phyloP scores from a whole-genome alignment of 2,797 vertebrate genomes.

The Oophaga sylvatica region DNA sequence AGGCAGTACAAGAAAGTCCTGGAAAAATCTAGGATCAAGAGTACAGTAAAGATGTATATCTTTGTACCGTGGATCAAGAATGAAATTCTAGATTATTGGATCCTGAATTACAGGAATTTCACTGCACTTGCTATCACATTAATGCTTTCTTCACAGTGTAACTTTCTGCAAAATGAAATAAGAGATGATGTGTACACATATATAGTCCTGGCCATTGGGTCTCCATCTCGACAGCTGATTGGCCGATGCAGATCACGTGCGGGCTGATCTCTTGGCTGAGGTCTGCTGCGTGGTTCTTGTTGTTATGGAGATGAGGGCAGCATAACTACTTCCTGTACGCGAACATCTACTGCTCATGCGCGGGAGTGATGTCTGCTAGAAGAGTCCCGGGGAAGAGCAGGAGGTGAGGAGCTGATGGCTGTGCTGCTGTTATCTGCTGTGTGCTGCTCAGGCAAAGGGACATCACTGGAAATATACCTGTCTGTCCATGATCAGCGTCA shows the following conservation, averaged over 20 bases:
- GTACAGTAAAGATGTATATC: too few relatives aligned
- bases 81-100: not conserved
- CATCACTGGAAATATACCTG: too few relatives aligned
- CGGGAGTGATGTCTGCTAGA: not conserved
- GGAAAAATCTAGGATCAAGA: not conserved
- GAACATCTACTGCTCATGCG: not conserved
- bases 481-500: too few relatives aligned
- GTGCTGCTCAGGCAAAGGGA: too few relatives aligned
- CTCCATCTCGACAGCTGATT: constrained; percentile 6
- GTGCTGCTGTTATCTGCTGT: not conserved
- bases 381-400: not conserved
- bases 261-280: not conserved
- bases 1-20: too few relatives aligned
- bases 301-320: not conserved
- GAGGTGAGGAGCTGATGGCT: not conserved
- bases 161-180: not conserved
- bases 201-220: too few relatives aligned
- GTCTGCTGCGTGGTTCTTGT: not conserved
- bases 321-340: not conserved
- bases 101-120: not conserved
- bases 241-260: not conserved
- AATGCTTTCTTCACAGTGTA: not conserved
- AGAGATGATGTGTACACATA: too few relatives aligned
- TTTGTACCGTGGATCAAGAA: not conserved
- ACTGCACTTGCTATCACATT: not conserved